A percentile compares a stretch with the other conserved stretches of the same genome.
Evolutionary conservation across 1,140 invertebrate genomes (phyloP).

Genomic region (Scaptomyza montana): DNA sequence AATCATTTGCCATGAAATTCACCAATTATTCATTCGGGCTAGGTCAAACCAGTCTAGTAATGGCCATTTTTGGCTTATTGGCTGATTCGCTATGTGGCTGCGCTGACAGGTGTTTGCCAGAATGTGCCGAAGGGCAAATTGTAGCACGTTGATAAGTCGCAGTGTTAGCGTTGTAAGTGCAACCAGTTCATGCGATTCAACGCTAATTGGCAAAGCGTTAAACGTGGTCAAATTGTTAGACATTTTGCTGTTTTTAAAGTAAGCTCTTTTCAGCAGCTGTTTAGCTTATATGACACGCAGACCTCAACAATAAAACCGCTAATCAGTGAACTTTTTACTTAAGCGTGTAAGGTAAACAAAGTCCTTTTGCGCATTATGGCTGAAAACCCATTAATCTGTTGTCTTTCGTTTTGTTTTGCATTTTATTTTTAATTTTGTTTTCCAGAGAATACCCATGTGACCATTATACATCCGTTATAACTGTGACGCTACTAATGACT

Average conservation of each 20-base stretch:
- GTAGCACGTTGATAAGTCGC: not conserved
- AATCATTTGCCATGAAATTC: slow-evolving; percentile 64
- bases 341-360: not conserved
- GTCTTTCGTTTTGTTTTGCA: not conserved
- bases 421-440: slow-evolving; percentile 22
- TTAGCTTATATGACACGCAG: not conserved
- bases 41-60: no score
- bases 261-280: not conserved
- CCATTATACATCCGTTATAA: slow-evolving; percentile 98
- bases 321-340: slow-evolving; percentile 22
- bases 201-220: slow-evolving; percentile 4
- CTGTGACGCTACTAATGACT: slow-evolving; percentile 97
- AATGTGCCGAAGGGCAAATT: not conserved
- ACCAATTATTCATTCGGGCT: not conserved
- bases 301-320: not conserved
- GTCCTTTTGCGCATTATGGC: not conserved
- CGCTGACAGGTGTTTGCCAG: not conserved
- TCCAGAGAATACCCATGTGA: slow-evolving; percentile 98
- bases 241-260: not conserved
- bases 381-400: slow-evolving; percentile 14
- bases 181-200: not conserved
- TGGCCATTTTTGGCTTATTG: no score
- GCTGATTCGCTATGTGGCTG: no score
- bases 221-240: not conserved
- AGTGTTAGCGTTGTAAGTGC: not conserved